Evolutionary conservation across 2,888 invertebrate species (phyloP).

Genomic region (Lapara coniferarum): DNA sequence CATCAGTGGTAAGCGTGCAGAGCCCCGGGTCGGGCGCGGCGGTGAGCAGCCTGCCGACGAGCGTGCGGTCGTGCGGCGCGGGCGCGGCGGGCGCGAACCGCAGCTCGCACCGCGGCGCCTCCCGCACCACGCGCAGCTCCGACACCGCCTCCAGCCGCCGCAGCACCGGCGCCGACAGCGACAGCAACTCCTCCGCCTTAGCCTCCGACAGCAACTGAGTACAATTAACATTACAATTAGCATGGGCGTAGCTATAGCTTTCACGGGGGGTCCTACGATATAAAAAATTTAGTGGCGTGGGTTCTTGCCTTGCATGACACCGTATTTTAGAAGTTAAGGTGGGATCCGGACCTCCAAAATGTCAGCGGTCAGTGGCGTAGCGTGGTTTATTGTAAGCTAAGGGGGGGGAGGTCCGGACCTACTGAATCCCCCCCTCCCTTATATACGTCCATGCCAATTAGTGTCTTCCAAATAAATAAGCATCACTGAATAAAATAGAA

Average conservation of each 20-base stretch:
- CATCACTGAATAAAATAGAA: too few relatives aligned
- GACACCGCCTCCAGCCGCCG: slow-evolving; percentile 86
- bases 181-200: slow-evolving; percentile 88
- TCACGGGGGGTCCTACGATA: too few relatives aligned
- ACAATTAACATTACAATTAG: neutral
- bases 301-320: too few relatives aligned
- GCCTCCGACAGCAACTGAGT: slow-evolving; percentile 84
- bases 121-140: slow-evolving; percentile 73
- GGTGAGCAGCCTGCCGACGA: slow-evolving; percentile 78
- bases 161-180: slow-evolving; percentile 86
- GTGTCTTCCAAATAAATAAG: neutral
- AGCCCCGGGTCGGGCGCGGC: slow-evolving; percentile 85
- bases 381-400: too few relatives aligned
- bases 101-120: slow-evolving; percentile 59
- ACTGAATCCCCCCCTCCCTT: too few relatives aligned
- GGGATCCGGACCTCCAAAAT: too few relatives aligned
- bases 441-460: too few relatives aligned
- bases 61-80: slow-evolving; percentile 57
- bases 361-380: too few relatives aligned
- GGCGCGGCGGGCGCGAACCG: slow-evolving; percentile 68
- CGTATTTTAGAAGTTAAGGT: too few relatives aligned
- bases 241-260: too few relatives aligned
- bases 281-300: too few relatives aligned
- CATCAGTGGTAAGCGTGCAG: slow-evolving; percentile 83
- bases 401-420: too few relatives aligned